Evolutionary conservation across 2,113 vertebrate genomes (phyloP), one percentile per base, ranked within the genome.

Genomic region (Cyrtonyx montezumae): DNA sequence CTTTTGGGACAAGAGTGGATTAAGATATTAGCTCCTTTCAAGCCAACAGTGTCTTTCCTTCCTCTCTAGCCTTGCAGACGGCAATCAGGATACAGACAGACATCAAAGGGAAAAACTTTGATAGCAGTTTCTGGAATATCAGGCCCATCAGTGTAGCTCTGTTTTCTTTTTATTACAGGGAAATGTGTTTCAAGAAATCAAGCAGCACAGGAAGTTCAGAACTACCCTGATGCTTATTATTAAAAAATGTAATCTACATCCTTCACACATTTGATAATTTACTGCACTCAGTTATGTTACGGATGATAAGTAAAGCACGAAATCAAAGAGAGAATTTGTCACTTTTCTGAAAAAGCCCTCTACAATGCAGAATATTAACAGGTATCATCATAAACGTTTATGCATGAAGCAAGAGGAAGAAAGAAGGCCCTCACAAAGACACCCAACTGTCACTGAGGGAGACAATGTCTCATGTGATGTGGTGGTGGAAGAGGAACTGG

Each of bases 181-280:
- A 84, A 84, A 61, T 4, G 25, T 7, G 11, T 42, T 34, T 43
- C 36, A 55, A 74, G 51, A 87, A 74, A 28, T 85, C 36, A 16
- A 77, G 84, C 68, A 69, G n/a, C 63, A 40, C 2, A 37, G 49
- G 67, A 18, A 68, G 49, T 91, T 81, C 62, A 59, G 91, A 69
- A 62, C 20, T 8, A 55, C 30, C 1, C 25, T 68, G 45, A 26
- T 45, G 83, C 30, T 92, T 49, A 32, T 37, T 51, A 25, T 43
- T 65, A 62, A 34, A 13, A 69, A 34, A 28, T 23, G 67, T 21
- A 49, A 59, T 55, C 48, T 42, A 14, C 49, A 26, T 37, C 58
- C 67, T 82, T 45, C 51, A 62, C 0, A 1, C 26, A 17, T 79
- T 58, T 76, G 62, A 42, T 63, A 23, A 43, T 43, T 37, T 58